Base-by-base conservation (phyloP, 2,113 vertebrate species). In the Neopipo cinnamomea region DNA sequence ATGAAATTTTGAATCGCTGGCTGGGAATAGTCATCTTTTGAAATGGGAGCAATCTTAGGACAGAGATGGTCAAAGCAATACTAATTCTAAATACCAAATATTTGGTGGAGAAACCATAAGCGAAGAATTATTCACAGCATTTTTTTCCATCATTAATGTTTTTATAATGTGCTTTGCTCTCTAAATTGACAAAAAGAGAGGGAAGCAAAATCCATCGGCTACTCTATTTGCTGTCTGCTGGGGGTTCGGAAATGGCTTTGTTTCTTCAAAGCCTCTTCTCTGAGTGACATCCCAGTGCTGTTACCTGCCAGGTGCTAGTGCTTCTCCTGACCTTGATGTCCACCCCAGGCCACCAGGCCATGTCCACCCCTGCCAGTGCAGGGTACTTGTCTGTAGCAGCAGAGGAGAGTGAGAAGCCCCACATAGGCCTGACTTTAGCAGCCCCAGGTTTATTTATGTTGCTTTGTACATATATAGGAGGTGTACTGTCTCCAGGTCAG, bases 21-120 rank as follows among this genome's bases (percentile, higher is more conserved):
- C 85, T 92, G 83, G 63, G 83, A 93, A 39, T 24, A 93, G 75
- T 71, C 79, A 71, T 86, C 88, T 91, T 79, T 67, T 91, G 72
- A 91, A 93, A 88, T 71, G 63, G 27, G 53, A 91, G 42, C 0
- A 3, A 62, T 77, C 90, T 86, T 85, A 6, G 47, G 85, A 70
- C 62, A 88, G 70, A 89, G 55, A 47, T 52, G 72, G 52, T 87
- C 52, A 74, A 83, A 88, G 82, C 68, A 71, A 46, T 83, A 41
- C 59, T 88, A 74, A 93, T 96, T 88, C 70, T 93, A 85, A 80
- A 37, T 52, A 70, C 66, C 33, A 88, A 83, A 41, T 89, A 86
- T 93, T 67, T 90, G 72, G 47, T 80, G 62, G 65, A 77, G 59
- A 73, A 93, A 63, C 63, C 13, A 3, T 90, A 95, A 83, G 47